phyloP scores from a whole-genome alignment of 2,888 invertebrate genomes.

The Aspidiotus destructor region DNA sequence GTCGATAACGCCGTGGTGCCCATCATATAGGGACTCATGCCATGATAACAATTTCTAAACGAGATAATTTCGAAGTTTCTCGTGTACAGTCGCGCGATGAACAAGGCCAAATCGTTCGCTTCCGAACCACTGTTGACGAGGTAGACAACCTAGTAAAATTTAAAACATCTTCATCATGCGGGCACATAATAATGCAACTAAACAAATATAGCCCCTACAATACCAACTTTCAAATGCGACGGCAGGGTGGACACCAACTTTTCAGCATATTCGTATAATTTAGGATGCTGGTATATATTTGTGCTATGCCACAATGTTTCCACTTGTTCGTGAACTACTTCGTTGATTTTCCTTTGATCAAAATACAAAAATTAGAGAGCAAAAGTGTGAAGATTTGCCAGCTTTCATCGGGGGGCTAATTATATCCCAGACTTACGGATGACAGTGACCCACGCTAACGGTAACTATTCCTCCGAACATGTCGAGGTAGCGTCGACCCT shows the following conservation, averaged over 20 bases:
- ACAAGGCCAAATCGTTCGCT: slow-evolving; percentile 87
- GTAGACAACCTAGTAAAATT: slow-evolving; percentile 63
- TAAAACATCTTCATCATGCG: not conserved
- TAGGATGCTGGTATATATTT: slow-evolving; percentile 80
- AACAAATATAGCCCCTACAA: not conserved
- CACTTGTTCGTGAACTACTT: slow-evolving; percentile 68
- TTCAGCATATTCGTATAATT: slow-evolving; percentile 81
- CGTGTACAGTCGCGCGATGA: slow-evolving; percentile 76
- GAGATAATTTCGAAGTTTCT: slow-evolving; percentile 75
- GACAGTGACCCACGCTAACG: slow-evolving; percentile 93
- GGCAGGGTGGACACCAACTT: slow-evolving; percentile 72
- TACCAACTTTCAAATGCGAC: slow-evolving; percentile 64
- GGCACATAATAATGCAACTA: not conserved
- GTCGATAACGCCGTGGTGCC: slow-evolving; percentile 65
- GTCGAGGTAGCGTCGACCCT: slow-evolving; percentile 80
- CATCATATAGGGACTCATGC: slow-evolving; percentile 74
- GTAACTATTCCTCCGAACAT: slow-evolving; percentile 96
- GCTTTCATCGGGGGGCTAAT: not conserved
- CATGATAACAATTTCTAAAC: slow-evolving; percentile 84
- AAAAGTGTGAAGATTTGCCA: not conserved
- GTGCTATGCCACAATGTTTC: slow-evolving; percentile 84
- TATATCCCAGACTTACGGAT: slow-evolving; percentile 64
- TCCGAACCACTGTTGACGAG: slow-evolving; percentile 95
- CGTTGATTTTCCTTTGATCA: slow-evolving; percentile 64
- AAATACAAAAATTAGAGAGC: not conserved